phyloP scores from a whole-genome alignment of 2,113 vertebrate genomes.

The Sylvietta virens region DNA sequence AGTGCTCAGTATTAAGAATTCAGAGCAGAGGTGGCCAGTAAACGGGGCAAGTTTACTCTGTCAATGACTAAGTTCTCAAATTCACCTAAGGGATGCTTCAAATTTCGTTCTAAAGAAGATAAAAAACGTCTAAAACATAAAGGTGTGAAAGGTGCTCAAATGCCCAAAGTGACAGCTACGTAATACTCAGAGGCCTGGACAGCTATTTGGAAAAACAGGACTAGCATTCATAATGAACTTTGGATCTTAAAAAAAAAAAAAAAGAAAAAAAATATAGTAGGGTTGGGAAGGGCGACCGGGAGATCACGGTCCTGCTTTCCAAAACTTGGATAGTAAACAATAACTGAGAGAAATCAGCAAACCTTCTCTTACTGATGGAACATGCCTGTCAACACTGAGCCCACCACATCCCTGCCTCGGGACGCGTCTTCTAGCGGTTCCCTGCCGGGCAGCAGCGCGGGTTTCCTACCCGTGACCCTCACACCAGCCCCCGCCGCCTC shows the following conservation, averaged over 20 bases:
- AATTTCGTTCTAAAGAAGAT: accelerated
- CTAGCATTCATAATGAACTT: neutral
- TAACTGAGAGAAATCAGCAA: neutral
- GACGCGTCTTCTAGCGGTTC: neutral
- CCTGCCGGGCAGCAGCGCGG: accelerated
- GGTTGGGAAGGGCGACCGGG: neutral
- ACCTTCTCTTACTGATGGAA: too few relatives aligned
- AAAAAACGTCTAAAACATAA: neutral
- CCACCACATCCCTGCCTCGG: neutral
- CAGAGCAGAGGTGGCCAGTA: neutral
- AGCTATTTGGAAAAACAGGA: neutral
- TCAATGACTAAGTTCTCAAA: neutral
- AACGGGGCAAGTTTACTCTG: neutral
- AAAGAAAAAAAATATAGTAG: too few relatives aligned
- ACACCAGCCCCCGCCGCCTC: too few relatives aligned
- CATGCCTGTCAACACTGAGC: accelerated
- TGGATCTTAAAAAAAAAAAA: neutral
- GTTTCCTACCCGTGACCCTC: accelerated
- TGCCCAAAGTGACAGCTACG: neutral
- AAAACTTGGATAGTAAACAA: neutral
- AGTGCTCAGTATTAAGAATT: neutral
- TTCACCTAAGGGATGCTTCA: neutral
- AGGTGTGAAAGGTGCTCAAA: neutral
- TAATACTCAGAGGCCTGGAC: neutral
- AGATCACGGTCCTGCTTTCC: neutral